Conservation (phyloP, 2,888 invertebrate species). For the Endomychus coccineus region DNA sequence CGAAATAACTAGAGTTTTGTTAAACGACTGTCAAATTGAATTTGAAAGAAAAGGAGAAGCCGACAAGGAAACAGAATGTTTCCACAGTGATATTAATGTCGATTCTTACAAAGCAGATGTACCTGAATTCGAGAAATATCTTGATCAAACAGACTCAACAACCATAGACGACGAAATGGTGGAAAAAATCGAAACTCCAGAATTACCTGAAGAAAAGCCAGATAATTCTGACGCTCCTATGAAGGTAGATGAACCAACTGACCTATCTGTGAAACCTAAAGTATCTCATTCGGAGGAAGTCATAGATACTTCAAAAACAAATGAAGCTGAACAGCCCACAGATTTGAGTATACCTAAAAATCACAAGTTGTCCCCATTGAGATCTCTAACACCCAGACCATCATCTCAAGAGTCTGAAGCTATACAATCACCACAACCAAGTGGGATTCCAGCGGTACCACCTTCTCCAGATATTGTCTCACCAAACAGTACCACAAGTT, state of each 20-base stretch:
- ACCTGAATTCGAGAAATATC: slow-evolving; percentile 25
- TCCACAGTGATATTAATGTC: slow-evolving; percentile 18
- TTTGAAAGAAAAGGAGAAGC: slow-evolving; percentile 20
- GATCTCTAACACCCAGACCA: slow-evolving; percentile 47
- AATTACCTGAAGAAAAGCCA: not conserved
- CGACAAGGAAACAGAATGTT: slow-evolving; percentile 13
- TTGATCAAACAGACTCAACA: slow-evolving; percentile 1
- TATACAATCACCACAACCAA: slow-evolving; percentile 66
- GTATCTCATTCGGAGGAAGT: slow-evolving; percentile 14
- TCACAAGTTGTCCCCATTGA: slow-evolving; percentile 45
- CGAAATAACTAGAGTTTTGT: slow-evolving; percentile 13
- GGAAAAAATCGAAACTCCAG: not conserved
- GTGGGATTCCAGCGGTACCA: slow-evolving; percentile 62
- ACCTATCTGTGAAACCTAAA: slow-evolving; percentile 30
- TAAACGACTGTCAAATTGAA: slow-evolving; percentile 5
- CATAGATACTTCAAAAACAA: slow-evolving; percentile 32
- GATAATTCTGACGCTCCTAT: not conserved
- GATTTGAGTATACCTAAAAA: slow-evolving; percentile 54
- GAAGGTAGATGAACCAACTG: slow-evolving; percentile 32
- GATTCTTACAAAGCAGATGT: slow-evolving; percentile 22
- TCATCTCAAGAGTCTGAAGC: slow-evolving; percentile 64
- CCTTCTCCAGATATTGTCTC: slow-evolving; percentile 61
- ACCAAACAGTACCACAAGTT: slow-evolving; percentile 31
- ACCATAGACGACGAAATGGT: not conserved
- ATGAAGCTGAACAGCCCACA: slow-evolving; percentile 50